These are phyloP conservation scores for Vanacampus margaritifer DNA, from an alignment of 2,113 vertebrate species.

Conservation along the genomic window DNA sequence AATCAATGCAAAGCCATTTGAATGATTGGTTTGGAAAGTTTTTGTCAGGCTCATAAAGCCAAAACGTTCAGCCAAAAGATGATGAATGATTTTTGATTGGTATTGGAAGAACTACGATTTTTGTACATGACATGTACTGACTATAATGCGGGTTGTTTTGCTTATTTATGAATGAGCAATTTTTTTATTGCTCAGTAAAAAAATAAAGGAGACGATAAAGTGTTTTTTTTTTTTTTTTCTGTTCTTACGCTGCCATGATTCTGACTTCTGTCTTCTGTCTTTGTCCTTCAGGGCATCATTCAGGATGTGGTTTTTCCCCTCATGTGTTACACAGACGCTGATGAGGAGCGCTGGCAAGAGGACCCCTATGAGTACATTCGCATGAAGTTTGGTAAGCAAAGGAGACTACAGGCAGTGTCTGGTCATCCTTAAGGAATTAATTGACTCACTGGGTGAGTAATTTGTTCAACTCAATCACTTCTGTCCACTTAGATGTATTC, in stretches of 20 bases:
- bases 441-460: constrained; percentile 6
- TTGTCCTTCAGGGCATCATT: constrained; percentile 72
- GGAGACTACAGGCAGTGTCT: not conserved
- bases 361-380: constrained; percentile 99
- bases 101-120: not conserved
- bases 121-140: not conserved
- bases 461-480: constrained; percentile 7
- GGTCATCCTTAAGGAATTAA: not conserved
- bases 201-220: not conserved
- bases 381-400: constrained; percentile 91
- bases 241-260: not conserved
- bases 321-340: constrained; percentile 99
- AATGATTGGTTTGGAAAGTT: not conserved
- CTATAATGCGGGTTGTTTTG: not conserved
- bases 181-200: not conserved
- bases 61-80: not conserved
- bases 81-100: not conserved
- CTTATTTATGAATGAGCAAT: not conserved
- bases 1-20: not conserved
- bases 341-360: constrained; percentile 97
- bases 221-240: not conserved
- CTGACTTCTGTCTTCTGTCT: constrained; percentile 2
- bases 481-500: constrained; percentile 83
- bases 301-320: constrained; percentile 80
- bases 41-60: not conserved